These are phyloP conservation scores for Hydractinia echinata DNA, from an alignment of 30 jellyfish, hydroid and myxozoan genomes.

Conservation along the genomic window DNA sequence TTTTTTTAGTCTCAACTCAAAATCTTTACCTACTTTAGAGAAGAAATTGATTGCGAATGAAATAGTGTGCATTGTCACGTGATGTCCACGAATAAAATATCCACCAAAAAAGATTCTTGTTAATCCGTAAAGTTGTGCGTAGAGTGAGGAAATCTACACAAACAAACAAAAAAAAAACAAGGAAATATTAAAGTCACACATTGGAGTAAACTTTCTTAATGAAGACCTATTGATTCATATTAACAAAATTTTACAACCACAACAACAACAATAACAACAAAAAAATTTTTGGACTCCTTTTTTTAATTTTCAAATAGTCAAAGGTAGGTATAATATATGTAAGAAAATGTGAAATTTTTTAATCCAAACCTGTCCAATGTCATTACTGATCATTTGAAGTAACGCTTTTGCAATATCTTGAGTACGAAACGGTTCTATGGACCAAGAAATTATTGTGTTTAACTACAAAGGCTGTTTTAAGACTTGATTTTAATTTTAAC, in stretches of 20 bases:
- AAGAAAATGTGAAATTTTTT: too few relatives aligned
- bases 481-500: neutral
- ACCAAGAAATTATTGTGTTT: neutral
- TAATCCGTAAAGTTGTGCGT: constrained; percentile 86
- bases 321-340: too few relatives aligned
- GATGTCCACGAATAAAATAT: constrained; percentile 93
- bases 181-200: neutral
- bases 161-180: neutral
- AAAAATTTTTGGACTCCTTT: too few relatives aligned
- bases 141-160: constrained; percentile 75
- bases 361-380: constrained; percentile 87
- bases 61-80: constrained; percentile 90
- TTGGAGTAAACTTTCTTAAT: neutral
- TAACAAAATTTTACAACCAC: too few relatives aligned
- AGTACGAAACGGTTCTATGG: constrained; percentile 32
- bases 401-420: constrained; percentile 92
- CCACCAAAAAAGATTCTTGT: constrained; percentile 92
- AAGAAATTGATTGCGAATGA: constrained; percentile 86
- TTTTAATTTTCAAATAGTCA: too few relatives aligned
- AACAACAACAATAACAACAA: too few relatives aligned
- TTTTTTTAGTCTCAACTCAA: too few relatives aligned
- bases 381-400: constrained; percentile 91
- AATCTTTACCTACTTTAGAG: constrained; percentile 61
- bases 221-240: neutral
- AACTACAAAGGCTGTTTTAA: too few relatives aligned